Evolutionary conservation across 1,140 invertebrate species (phyloP).

Genomic region (Drosophila sucinea): DNA sequence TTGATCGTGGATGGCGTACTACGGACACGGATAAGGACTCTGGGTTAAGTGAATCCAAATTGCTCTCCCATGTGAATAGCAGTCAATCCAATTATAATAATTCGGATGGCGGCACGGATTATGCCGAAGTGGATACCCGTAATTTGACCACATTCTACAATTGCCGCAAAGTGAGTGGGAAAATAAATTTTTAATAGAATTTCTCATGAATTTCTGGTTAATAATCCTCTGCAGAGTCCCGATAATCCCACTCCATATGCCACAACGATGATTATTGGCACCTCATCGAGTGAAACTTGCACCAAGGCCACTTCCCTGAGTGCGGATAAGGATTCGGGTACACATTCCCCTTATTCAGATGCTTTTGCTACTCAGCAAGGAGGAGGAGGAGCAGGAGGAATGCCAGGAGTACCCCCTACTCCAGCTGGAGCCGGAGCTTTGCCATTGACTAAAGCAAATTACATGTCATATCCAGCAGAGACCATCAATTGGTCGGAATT

Average conservation of each 20-base stretch:
- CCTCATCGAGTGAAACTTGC: conserved; percentile 83
- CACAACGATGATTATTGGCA: conserved; percentile 88
- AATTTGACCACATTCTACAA: conserved; percentile 92
- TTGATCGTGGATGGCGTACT: conserved; percentile 89
- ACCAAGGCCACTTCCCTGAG: conserved; percentile 84
- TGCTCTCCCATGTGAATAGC: conserved; percentile 86
- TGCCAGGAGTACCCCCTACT: background rate
- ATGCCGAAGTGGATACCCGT: conserved; percentile 90
- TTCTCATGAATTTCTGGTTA: background rate
- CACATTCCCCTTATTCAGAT: conserved; percentile 83
- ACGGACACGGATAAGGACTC: conserved; percentile 88
- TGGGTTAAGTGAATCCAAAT: conserved; percentile 84
- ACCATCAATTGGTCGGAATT: conserved; percentile 91
- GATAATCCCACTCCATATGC: conserved; percentile 92
- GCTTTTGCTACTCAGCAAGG: conserved; percentile 54
- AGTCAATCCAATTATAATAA: conserved; percentile 84
- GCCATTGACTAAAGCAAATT: conserved; percentile 82
- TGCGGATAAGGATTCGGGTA: conserved; percentile 84
- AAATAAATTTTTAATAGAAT: background rate
- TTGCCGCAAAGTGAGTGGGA: conserved; percentile 77
- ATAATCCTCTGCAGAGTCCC: conserved; percentile 83
- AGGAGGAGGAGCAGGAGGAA: conserved; percentile 21
- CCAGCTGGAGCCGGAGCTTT: background rate
- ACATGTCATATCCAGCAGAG: conserved; percentile 84
- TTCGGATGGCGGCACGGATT: conserved; percentile 86